Percentiles rank a stretch among this genome's conserved stretches.
Conservation (phyloP, 1,140 invertebrate genomes). For the Vanessa atalanta region DNA sequence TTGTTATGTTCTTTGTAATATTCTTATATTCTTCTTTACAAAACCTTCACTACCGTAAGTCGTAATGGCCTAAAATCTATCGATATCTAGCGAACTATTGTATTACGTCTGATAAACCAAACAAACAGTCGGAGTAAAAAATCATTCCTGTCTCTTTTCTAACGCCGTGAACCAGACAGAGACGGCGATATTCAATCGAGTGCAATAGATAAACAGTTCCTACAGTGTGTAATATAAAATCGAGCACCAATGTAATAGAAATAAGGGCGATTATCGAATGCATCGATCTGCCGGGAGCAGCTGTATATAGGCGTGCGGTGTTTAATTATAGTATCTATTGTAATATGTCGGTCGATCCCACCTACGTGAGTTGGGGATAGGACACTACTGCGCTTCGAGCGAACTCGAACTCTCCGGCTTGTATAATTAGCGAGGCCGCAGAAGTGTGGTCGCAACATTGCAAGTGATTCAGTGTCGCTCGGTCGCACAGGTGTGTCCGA, state of each 20-base stretch:
- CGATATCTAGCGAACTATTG: no score
- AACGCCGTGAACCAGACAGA: not conserved
- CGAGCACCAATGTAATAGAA: slow-evolving; percentile 28
- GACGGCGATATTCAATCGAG: slow-evolving; percentile 32
- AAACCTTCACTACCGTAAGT: not conserved
- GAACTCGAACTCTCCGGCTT: not conserved
- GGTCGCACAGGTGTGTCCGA: not conserved
- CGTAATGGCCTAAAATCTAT: not conserved
- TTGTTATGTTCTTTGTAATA: no score
- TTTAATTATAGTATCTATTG: slow-evolving; percentile 4
- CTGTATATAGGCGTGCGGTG: not conserved
- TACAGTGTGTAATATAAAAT: slow-evolving; percentile 19
- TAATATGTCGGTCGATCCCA: slow-evolving; percentile 3
- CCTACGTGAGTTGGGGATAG: not conserved
- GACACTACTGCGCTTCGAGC: not conserved
- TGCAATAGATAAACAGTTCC: slow-evolving; percentile 43
- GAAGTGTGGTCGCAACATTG: not conserved
- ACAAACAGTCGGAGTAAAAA: no score
- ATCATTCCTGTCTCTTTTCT: no score
- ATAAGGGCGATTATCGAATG: slow-evolving; percentile 14
- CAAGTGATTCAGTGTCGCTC: not conserved
- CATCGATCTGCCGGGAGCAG: slow-evolving; percentile 22
- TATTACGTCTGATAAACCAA: not conserved
- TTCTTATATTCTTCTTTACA: no score
- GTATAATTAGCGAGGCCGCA: no score